Conservation (phyloP, 2,113 vertebrate species). For the Zingel zingel region DNA sequence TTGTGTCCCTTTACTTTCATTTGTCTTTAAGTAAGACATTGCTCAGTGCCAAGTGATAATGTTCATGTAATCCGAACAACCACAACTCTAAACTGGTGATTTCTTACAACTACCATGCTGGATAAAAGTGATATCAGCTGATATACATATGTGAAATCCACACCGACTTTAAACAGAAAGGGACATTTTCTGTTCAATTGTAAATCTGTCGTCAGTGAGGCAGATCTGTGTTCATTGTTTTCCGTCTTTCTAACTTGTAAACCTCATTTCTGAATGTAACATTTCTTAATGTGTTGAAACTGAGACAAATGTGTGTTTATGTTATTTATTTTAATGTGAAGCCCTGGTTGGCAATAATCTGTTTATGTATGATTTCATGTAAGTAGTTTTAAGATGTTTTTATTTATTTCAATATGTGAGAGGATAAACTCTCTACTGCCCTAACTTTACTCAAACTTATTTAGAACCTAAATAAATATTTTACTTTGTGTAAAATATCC, state of each 20-base stretch:
- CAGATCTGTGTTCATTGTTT: conserved; percentile 28
- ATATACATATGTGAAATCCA: conserved; percentile 19
- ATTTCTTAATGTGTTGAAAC: conserved; percentile 61
- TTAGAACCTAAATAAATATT: conserved; percentile 60
- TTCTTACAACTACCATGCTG: neutral
- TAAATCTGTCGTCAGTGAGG: conserved; percentile 2
- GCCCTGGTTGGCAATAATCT: conserved; percentile 79
- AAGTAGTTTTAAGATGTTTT: conserved; percentile 57
- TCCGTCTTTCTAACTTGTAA: conserved; percentile 52
- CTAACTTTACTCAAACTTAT: conserved; percentile 54
- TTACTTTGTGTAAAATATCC: conserved; percentile 62
- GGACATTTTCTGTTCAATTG: conserved; percentile 30
- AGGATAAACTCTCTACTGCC: conserved; percentile 21
- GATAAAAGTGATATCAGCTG: neutral
- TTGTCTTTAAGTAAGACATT: neutral
- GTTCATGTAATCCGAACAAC: conserved; percentile 44
- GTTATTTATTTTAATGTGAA: conserved; percentile 84
- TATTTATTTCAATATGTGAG: conserved; percentile 72
- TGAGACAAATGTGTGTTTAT: conserved; percentile 66
- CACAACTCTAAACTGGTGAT: conserved; percentile 25
- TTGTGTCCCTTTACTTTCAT: neutral
- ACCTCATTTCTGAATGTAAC: conserved; percentile 79
- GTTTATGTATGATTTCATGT: conserved; percentile 53
- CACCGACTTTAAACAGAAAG: conserved; percentile 34
- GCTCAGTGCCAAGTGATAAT: conserved; percentile 30